A percentile compares a stretch with the other conserved stretches of the same genome.
phyloP scores from a whole-genome alignment of 2,888 invertebrate genomes.

The Branchellion lobata region DNA sequence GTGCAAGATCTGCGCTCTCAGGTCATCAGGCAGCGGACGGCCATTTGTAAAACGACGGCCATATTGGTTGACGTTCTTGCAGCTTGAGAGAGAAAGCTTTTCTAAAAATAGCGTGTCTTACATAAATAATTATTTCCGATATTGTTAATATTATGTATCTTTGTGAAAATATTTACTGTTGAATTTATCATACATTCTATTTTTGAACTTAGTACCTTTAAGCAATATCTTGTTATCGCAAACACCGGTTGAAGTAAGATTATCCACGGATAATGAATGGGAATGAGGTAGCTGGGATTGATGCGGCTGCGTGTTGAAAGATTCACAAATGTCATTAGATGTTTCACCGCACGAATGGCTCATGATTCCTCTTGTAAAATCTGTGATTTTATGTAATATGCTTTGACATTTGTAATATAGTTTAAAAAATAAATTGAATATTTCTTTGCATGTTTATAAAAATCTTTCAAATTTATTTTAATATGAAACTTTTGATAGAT shows the following conservation, averaged over 20 bases:
- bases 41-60: constrained; percentile 62
- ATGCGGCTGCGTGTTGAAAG: not conserved
- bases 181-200: constrained; percentile 4
- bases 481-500: not conserved
- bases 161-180: not conserved
- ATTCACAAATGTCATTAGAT: not conserved
- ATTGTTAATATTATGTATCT: no score
- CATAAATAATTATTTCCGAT: no score
- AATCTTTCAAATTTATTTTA: not conserved
- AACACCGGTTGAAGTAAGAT: not conserved
- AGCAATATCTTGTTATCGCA: not conserved
- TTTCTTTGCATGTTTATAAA: not conserved
- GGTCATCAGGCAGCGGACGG: constrained; percentile 61
- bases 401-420: no score
- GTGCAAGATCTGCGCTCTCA: constrained; percentile 61
- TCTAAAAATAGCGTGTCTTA: no score
- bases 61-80: constrained; percentile 61
- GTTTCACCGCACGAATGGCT: not conserved
- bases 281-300: not conserved
- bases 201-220: not conserved
- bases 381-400: no score
- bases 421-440: no score
- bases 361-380: no score
- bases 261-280: not conserved
- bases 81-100: constrained; percentile 49